Base-by-base conservation (phyloP, 1,140 invertebrate species). In the Harlomillsia oculata region DNA sequence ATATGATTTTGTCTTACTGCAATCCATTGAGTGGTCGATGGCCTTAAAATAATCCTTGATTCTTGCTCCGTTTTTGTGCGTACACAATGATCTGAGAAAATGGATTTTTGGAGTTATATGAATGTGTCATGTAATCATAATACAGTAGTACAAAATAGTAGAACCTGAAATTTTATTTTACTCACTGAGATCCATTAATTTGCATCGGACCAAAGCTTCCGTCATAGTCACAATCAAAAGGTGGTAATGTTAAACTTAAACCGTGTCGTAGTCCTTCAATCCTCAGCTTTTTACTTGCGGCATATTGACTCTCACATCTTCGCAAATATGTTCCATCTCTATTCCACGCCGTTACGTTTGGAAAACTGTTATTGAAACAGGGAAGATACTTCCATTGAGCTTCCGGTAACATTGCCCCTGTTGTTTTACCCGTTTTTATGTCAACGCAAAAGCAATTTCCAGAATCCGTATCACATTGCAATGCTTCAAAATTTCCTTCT, bases 1-100 rank as follows among this genome's bases (percentile, higher is more conserved):
- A n/a, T n/a, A n/a, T n/a, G n/a, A n/a, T n/a, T n/a, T n/a, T n/a
- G 65, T 75, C 76, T 76, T 72, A 79, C 77, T 75, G 71, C 78
- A 79, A 68, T 74, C 73, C 64, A 77, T 72, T 36, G 63, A 66
- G 20, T 32, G 45, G 59, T 72, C 34, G 25, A 59, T 71, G 23
- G 70, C 59, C 23, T 71, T 63, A 20, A 73, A 71, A 67, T 70
- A 78, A 25, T 69, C 67, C 34, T 72, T 73, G 30, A 79, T 70
- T 50, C 73, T 73, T 36, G 67, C 65, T 46, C 74, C 74, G 61
- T 77, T 74, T 39, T 72, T 73, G 62, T 73, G 75, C 0, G 73
- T 74, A 65, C 78, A 80, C 55, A 73, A 74, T 23, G 72, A 73
- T 39, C 76, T 78, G 67, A 52, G 75, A 77, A 28, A 45, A 34